These are phyloP conservation scores for Philopedon plagiatum DNA, from an alignment of 2,888 invertebrate genomes.

Conservation along the genomic window DNA sequence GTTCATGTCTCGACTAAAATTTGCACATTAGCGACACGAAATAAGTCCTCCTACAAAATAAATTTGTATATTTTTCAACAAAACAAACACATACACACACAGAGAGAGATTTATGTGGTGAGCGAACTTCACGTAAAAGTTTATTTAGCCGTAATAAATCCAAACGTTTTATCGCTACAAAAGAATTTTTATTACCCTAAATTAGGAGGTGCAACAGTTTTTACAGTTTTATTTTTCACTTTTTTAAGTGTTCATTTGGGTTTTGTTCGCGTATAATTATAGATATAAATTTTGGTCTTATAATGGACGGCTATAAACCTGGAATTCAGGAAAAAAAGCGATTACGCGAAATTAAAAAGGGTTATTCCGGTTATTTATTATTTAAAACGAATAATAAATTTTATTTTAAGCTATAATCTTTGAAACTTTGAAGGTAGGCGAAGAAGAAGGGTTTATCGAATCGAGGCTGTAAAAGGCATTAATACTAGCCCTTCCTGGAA, in stretches of 20 bases:
- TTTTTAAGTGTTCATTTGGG: slow-evolving; percentile 22
- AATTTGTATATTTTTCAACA: slow-evolving; percentile 8
- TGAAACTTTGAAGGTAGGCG: no score
- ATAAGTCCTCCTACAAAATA: no score
- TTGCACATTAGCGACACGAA: no score
- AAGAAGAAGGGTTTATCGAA: no score
- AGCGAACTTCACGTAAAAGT: slow-evolving; percentile 16
- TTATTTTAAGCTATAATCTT: no score
- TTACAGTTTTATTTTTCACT: slow-evolving; percentile 21
- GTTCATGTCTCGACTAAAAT: no score
- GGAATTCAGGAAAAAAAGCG: background rate
- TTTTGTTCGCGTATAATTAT: slow-evolving; percentile 21
- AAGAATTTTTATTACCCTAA: slow-evolving; percentile 38
- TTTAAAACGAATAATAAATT: background rate
- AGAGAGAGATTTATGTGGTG: slow-evolving; percentile 29
- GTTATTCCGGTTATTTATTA: background rate
- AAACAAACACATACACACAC: slow-evolving; percentile 20
- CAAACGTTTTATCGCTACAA: slow-evolving; percentile 32
- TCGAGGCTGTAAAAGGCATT: no score
- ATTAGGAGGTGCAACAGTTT: slow-evolving; percentile 26
- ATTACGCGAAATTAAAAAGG: background rate
- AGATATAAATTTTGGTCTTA: slow-evolving; percentile 15
- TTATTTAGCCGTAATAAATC: slow-evolving; percentile 40
- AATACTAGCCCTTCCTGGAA: no score
- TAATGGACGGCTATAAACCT: slow-evolving; percentile 2